These are phyloP conservation scores for Rhabdornis inornatus DNA, from an alignment of 2,113 vertebrate species.

Conservation along the genomic window DNA sequence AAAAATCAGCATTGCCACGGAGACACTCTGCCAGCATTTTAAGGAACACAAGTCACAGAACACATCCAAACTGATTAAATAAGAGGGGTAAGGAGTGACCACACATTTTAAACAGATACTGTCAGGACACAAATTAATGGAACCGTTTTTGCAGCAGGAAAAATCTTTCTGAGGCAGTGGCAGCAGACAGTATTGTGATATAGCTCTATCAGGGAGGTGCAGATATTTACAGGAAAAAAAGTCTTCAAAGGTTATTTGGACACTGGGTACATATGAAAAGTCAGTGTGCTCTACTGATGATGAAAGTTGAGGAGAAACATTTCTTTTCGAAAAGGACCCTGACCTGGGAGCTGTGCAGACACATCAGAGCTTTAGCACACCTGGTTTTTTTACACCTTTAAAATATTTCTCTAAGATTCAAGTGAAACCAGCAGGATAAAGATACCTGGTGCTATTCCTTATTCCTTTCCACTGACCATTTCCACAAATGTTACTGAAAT, in stretches of 20 bases:
- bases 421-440: background rate
- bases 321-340: background rate
- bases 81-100: background rate
- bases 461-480: background rate
- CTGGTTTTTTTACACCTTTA: background rate
- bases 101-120: background rate
- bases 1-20: background rate
- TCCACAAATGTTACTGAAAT: background rate
- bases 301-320: background rate
- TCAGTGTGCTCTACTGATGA: background rate
- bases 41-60: background rate
- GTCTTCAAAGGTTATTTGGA: background rate
- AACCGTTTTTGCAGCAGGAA: background rate
- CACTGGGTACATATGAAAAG: background rate
- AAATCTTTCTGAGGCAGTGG: background rate
- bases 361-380: background rate
- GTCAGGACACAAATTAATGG: background rate
- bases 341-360: background rate
- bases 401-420: background rate
- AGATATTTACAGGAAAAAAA: background rate
- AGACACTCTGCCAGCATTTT: rapidly evolving
- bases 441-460: background rate
- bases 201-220: background rate
- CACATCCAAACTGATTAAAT: background rate
- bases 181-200: background rate